phyloP scores from a whole-genome alignment of 2,888 invertebrate genomes.

The Acleris emargana region DNA sequence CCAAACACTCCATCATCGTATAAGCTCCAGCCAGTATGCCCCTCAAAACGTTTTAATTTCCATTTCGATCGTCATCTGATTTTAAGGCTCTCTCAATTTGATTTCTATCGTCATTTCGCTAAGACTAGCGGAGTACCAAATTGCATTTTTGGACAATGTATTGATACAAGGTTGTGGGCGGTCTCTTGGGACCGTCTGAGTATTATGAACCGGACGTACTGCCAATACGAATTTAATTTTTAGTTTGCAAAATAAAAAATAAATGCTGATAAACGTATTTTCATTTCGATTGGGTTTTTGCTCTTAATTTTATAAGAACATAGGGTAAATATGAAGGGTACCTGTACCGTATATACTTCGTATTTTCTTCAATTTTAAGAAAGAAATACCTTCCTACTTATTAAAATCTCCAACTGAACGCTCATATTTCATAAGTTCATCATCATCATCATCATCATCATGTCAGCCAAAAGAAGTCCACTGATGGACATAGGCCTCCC shows the following conservation, averaged over 20 bases:
- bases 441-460: too few species aligned
- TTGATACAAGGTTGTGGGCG: conserved; percentile 1
- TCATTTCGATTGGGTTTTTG: too few species aligned
- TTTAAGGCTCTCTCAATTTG: background rate
- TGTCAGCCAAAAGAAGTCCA: too few species aligned
- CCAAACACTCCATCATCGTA: conserved; percentile 77
- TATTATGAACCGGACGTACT: conserved; percentile 45
- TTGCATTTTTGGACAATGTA: conserved; percentile 9
- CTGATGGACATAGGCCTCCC: too few species aligned
- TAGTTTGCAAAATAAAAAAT: conserved; percentile 44
- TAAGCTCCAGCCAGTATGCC: conserved; percentile 47
- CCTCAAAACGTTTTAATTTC: background rate
- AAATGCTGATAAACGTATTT: too few species aligned
- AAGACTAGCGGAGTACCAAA: conserved; percentile 20
- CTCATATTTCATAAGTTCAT: too few species aligned
- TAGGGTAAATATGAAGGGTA: too few species aligned
- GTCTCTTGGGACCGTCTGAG: conserved; percentile 39
- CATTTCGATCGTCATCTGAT: background rate
- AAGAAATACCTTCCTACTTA: too few species aligned
- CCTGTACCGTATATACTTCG: too few species aligned
- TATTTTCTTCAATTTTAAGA: too few species aligned
- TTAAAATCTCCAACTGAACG: too few species aligned
- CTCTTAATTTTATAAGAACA: too few species aligned
- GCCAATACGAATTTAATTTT: conserved; percentile 57
- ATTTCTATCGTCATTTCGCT: conserved; percentile 1